These are phyloP conservation scores for Neomonachus schauinslandi DNA, from an alignment of 2,113 vertebrate species.

Conservation along the genomic window DNA sequence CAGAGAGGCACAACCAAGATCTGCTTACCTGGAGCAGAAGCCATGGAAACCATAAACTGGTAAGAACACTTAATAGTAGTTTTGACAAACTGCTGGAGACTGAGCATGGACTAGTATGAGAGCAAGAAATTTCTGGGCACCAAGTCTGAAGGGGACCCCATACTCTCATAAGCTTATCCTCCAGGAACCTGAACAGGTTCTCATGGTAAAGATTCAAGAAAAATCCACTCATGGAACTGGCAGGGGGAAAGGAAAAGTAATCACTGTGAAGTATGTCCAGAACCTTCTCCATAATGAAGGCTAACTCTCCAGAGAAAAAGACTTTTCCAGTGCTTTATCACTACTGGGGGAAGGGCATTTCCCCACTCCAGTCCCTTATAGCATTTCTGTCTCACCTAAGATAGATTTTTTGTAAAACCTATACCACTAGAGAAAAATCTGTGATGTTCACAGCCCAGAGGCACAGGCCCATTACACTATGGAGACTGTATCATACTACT, in stretches of 20 bases:
- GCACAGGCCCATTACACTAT: not conserved
- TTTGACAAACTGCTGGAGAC: not conserved
- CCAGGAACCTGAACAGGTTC: not conserved
- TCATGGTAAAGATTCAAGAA: not conserved
- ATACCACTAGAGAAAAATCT: not conserved
- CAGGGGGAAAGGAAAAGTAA: not conserved
- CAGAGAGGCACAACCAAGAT: not conserved
- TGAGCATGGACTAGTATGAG: not conserved
- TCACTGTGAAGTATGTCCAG: not conserved
- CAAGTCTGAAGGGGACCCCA: not conserved
- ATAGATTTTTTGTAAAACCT: not conserved
- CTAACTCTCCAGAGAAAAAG: not conserved
- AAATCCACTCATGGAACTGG: not conserved
- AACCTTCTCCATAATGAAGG: not conserved
- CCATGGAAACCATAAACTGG: not conserved
- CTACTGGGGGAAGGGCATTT: not conserved
- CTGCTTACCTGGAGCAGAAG: not conserved
- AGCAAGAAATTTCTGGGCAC: not conserved
- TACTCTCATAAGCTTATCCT: not conserved
- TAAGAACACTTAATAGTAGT: not conserved
- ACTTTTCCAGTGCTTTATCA: constrained; percentile 36
- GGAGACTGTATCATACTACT: not conserved
- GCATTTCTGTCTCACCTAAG: not conserved
- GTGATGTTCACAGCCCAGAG: not conserved
- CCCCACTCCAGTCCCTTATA: not conserved